Base-by-base conservation (phyloP, 2,888 invertebrate species). In the Meganola albula region DNA sequence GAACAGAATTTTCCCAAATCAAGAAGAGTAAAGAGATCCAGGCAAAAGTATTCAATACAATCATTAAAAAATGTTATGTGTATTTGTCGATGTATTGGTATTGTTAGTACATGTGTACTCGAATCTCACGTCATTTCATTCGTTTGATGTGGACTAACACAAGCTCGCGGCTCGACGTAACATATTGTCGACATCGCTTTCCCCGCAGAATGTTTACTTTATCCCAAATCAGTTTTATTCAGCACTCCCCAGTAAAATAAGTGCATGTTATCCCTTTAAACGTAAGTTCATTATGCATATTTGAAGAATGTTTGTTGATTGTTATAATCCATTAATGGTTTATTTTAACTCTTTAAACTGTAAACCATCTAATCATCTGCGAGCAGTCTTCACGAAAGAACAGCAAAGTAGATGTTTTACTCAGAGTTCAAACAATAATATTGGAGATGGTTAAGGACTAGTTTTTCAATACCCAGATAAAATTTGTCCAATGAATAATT, bases 61-160 rank as follows among this genome's bases (percentile, higher is more conserved):
- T 58, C 59, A 68, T 65, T 69, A 37, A 37, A 48, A 55, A 58
- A 64, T 59, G 63, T 64, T 56, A 64, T 72, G 67, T 73, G 71
- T 66, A 58, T 61, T 55, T 63, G 56, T 65, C 73, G 48, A 44
- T 45, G 67, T 74, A 65, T 50, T 76, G 74, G 79, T 74, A 74
- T 77, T 82, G 79, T 80, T 82, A 82, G 83, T 76, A 56, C 50
- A 68, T 76, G 73, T 77, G 61, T 68, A 53, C n/a, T n/a, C 6
- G 16, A 6, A 16, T 6, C 47, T 72, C 73, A 72, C 69, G 67
- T 71, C 82, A 79, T 72, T 58, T 74, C 77, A 78, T 69, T 66
- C 63, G 71, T 73, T 76, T 58, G 62, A 65, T 77, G 79, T 80
- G 70, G 57, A 82, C 79, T 84, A 84, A 84, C 80, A 71, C 67